These are phyloP conservation scores for Lota lota DNA, from an alignment of 2,113 vertebrate species.

Conservation along the genomic window DNA sequence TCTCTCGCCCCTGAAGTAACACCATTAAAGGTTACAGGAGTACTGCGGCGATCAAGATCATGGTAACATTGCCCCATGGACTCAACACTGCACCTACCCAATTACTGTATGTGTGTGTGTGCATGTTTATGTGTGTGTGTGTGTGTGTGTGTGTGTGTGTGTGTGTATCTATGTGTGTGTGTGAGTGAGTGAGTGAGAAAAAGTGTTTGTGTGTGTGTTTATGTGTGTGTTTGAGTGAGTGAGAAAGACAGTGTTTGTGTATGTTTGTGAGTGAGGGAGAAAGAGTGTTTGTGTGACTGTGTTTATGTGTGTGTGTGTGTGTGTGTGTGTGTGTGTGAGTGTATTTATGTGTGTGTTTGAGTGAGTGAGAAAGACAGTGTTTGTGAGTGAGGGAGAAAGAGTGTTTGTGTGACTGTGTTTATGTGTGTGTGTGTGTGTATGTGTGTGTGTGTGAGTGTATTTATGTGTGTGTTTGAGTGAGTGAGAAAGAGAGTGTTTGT, in stretches of 20 bases:
- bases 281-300: no score
- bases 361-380: no score
- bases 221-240: no score
- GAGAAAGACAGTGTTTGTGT: background rate
- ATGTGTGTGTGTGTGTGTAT: background rate
- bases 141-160: slow-evolving; percentile 4
- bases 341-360: slow-evolving; percentile 19
- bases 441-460: slow-evolving; percentile 12
- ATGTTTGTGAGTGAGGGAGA: background rate
- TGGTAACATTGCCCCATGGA: background rate
- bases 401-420: no score
- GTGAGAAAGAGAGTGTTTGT: background rate
- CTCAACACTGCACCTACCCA: background rate
- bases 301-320: background rate
- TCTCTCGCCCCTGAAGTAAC: background rate
- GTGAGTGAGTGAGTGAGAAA: no score
- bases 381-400: background rate
- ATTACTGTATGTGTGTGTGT: background rate
- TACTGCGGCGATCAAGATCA: background rate
- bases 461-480: background rate
- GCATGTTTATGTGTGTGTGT: background rate
- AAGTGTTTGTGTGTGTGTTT: background rate
- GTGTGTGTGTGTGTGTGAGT: no score
- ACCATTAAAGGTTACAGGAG: background rate
- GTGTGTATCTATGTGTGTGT: slow-evolving; percentile 14